Percentiles rank a stretch among this genome's conserved stretches.
These are phyloP conservation scores for Sycophila sp. DNA, from an alignment of 1,140 invertebrate genomes.

Conservation along the genomic window DNA sequence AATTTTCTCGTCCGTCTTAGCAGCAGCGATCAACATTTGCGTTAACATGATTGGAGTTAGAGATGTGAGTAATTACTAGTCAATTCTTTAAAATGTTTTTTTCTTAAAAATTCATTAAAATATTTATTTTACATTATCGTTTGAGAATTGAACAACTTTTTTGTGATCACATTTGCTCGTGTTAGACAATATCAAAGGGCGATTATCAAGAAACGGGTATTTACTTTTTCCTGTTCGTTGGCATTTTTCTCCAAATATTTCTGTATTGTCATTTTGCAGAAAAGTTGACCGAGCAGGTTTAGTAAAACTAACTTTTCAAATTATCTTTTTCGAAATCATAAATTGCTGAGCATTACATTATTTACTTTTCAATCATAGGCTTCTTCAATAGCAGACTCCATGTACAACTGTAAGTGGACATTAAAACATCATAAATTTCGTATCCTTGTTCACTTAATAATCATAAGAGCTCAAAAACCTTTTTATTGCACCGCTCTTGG, in stretches of 20 bases:
- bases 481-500: constrained; percentile 1
- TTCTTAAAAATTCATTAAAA: not conserved
- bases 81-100: not conserved
- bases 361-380: not conserved
- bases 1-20: not conserved
- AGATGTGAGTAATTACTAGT: not conserved
- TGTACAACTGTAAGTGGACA: not conserved
- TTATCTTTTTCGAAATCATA: not conserved
- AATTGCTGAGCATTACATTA: not conserved
- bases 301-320: not conserved
- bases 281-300: not conserved
- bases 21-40: not conserved
- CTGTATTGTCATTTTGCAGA: not conserved
- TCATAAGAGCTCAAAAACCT: not conserved
- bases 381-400: not conserved
- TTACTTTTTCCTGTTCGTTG: not conserved
- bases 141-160: no score
- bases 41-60: not conserved
- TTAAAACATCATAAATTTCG: not conserved
- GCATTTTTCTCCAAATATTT: not conserved
- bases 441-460: not conserved
- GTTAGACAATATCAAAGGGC: not conserved
- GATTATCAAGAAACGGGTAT: not conserved
- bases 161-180: no score
- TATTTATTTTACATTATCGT: not conserved